phyloP scores from a whole-genome alignment of 2,888 invertebrate species.

The Latrodectus elegans region DNA sequence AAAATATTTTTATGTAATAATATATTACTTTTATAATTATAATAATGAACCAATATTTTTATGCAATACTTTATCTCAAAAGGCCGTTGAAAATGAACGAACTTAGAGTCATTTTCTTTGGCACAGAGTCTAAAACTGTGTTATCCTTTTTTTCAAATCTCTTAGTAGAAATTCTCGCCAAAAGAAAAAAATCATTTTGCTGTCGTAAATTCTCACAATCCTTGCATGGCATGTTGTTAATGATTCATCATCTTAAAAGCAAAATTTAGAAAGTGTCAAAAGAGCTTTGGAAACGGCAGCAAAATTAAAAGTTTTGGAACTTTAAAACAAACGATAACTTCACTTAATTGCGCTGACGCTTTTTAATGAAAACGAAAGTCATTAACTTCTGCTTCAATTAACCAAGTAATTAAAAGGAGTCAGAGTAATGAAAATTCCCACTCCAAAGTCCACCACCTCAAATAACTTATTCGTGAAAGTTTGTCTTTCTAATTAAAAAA shows the following conservation, averaged over 20 bases:
- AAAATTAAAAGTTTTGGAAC: conserved; percentile 59
- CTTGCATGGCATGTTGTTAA: not conserved
- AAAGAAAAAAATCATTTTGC: not conserved
- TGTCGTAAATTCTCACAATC: not conserved
- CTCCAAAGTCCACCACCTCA: conserved; percentile 13
- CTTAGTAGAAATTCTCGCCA: not conserved
- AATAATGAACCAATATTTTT: too few species aligned
- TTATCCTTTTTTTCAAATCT: not conserved
- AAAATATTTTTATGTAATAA: too few species aligned
- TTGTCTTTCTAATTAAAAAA: conserved; percentile 38
- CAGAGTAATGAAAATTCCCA: conserved; percentile 34
- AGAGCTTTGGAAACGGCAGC: conserved; percentile 22
- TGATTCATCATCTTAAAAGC: not conserved
- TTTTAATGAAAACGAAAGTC: conserved; percentile 51
- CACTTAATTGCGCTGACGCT: conserved; percentile 29
- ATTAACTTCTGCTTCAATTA: conserved; percentile 66
- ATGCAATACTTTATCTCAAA: too few species aligned
- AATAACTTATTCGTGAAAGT: conserved; percentile 35
- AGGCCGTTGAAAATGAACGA: too few species aligned
- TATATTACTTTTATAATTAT: too few species aligned
- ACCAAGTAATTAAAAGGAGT: conserved; percentile 62
- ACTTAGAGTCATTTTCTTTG: too few species aligned
- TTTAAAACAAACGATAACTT: conserved; percentile 29
- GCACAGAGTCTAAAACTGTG: too few species aligned
- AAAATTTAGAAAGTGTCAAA: conserved; percentile 47